Conservation (phyloP, 1,140 invertebrate species). For the Philopotamus ludificatus region DNA sequence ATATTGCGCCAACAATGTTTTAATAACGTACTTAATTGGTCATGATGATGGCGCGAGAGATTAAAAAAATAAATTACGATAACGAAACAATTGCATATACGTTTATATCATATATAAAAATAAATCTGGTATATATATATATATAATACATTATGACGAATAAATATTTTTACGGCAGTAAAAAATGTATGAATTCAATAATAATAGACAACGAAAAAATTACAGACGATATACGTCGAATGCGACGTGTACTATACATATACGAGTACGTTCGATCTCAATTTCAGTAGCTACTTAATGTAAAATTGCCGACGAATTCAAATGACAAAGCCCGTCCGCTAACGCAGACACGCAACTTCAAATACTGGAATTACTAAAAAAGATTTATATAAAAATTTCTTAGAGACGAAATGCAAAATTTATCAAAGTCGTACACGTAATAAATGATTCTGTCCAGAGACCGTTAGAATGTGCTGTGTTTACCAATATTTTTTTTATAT, state of each 20-base stretch:
- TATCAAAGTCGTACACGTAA: constrained; percentile 1
- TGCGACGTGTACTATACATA: not conserved
- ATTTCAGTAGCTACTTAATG: too few species aligned
- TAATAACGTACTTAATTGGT: too few species aligned
- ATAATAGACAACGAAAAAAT: not conserved
- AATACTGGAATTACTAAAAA: not conserved
- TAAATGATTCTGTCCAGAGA: constrained; percentile 4
- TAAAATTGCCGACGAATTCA: too few species aligned
- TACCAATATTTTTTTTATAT: not conserved
- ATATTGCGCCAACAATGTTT: too few species aligned
- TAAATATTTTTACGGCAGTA: not conserved
- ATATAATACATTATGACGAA: not conserved
- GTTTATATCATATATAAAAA: too few species aligned
- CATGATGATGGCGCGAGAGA: too few species aligned
- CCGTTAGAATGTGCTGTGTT: constrained; percentile 15
- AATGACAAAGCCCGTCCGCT: too few species aligned
- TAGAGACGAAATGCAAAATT: constrained; percentile 13
- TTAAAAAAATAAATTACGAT: too few species aligned
- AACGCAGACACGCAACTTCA: too few species aligned
- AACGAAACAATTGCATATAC: too few species aligned
- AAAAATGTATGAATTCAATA: not conserved
- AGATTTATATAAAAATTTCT: not conserved
- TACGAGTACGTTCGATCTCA: not conserved
- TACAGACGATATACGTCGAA: not conserved
- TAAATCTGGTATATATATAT: not conserved